A percentile compares a stretch with the other conserved stretches of the same genome.
phyloP scores from a whole-genome alignment of 2,888 invertebrate genomes.

The Lithophane semibrunnea region DNA sequence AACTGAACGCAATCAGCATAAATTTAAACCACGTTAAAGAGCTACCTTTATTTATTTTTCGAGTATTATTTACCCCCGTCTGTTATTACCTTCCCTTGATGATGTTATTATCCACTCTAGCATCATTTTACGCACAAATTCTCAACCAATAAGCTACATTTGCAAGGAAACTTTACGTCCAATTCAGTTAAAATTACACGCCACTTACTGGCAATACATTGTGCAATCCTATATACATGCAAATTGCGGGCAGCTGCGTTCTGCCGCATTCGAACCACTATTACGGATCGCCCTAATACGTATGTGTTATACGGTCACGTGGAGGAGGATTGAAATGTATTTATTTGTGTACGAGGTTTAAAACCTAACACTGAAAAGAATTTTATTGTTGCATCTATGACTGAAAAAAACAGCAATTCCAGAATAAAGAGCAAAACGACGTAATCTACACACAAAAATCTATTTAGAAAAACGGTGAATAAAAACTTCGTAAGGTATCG shows the following conservation, averaged over 20 bases:
- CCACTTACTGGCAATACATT: conserved; percentile 54
- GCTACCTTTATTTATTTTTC: too few species aligned
- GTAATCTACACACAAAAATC: background rate
- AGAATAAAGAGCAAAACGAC: too few species aligned
- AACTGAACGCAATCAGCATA: too few species aligned
- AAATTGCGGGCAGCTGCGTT: conserved; percentile 66
- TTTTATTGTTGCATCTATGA: too few species aligned
- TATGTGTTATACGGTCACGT: conserved; percentile 8
- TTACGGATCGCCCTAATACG: conserved; percentile 45
- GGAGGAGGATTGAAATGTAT: background rate
- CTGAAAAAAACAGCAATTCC: too few species aligned
- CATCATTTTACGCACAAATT: background rate
- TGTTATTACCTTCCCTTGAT: too few species aligned
- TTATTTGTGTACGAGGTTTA: background rate
- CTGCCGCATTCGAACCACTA: conserved; percentile 46
- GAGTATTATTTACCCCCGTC: too few species aligned
- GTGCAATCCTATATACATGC: conserved; percentile 66
- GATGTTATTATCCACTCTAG: too few species aligned
- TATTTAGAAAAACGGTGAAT: background rate
- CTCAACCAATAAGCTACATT: conserved; percentile 15
- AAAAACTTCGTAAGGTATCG: background rate
- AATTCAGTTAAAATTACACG: conserved; percentile 61
- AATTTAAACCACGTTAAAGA: too few species aligned
- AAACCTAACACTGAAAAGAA: background rate
- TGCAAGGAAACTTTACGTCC: conserved; percentile 21